Evolutionary conservation across 2,797 vertebrate species (phyloP).

Genomic region (Sebastes itinus): DNA sequence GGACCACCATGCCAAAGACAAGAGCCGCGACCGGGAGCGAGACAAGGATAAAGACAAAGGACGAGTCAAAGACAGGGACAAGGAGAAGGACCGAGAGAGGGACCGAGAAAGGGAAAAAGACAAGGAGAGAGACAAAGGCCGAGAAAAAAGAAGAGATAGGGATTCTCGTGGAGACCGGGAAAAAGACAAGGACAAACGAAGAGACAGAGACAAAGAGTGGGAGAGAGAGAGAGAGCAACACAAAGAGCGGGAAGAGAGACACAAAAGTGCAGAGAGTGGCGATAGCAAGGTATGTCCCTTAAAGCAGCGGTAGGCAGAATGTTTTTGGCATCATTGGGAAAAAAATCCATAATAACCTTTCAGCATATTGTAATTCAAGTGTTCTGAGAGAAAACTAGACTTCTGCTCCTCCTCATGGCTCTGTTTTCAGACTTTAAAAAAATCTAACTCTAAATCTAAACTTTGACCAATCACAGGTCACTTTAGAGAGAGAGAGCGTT

Average conservation of each 20-base stretch:
- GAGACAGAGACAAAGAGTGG: slow-evolving; percentile 66
- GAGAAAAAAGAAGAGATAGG: slow-evolving; percentile 64
- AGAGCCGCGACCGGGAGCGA: slow-evolving; percentile 70
- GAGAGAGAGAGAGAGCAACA: slow-evolving; percentile 60
- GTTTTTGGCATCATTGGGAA: no score
- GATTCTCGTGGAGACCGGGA: slow-evolving; percentile 72
- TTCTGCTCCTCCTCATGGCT: no score
- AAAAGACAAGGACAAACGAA: slow-evolving; percentile 72
- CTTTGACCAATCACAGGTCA: no score
- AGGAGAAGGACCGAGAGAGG: slow-evolving; percentile 49
- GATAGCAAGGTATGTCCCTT: slow-evolving; percentile 83
- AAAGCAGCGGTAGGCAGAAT: no score
- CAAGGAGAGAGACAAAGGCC: slow-evolving; percentile 57
- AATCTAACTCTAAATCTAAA: no score
- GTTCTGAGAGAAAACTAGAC: no score
- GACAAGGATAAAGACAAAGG: slow-evolving; percentile 65
- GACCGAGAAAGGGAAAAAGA: slow-evolving; percentile 41
- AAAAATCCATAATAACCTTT: no score
- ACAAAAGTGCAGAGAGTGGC: slow-evolving; percentile 64
- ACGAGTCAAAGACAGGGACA: slow-evolving; percentile 60
- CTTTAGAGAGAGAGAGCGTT: no score
- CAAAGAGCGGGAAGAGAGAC: slow-evolving; percentile 75
- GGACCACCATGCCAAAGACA: slow-evolving; percentile 75
- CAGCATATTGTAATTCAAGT: no score
- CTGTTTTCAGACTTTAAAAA: no score